These are phyloP conservation scores for Drosophila kohkoa DNA, from an alignment of 1,140 invertebrate species.

Conservation along the genomic window DNA sequence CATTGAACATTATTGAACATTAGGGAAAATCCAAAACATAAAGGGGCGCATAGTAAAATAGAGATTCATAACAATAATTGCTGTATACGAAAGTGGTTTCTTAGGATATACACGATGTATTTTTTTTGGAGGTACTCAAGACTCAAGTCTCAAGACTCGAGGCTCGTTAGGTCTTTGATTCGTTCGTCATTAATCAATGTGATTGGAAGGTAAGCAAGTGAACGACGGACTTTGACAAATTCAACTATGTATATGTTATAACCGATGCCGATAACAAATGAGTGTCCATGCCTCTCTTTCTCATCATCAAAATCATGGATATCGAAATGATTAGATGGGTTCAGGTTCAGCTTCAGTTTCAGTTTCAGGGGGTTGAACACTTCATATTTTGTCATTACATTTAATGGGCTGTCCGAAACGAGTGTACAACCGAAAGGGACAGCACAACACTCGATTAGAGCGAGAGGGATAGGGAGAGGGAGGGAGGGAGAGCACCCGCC, in stretches of 20 bases:
- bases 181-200: conserved; percentile 30
- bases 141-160: too few relatives aligned
- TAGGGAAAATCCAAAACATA: background rate
- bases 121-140: background rate
- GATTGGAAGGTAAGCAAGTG: conserved; percentile 29
- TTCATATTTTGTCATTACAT: conserved; percentile 72
- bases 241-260: background rate
- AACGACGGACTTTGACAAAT: conserved; percentile 60
- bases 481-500: conserved; percentile 38
- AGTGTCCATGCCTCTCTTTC: conserved; percentile 31
- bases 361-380: conserved; percentile 30
- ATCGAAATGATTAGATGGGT: conserved; percentile 40
- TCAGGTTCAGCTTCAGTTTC: background rate
- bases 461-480: background rate
- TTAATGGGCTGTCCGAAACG: conserved; percentile 63
- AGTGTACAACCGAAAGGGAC: conserved; percentile 18
- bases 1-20: background rate
- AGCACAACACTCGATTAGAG: background rate
- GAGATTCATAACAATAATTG: conserved; percentile 12
- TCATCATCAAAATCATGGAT: conserved; percentile 26
- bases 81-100: conserved; percentile 5
- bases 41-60: background rate
- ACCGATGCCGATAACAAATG: conserved; percentile 40
- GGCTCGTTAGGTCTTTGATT: conserved; percentile 27
- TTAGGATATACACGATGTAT: background rate